Evolutionary conservation across 2,888 invertebrate genomes (phyloP).

Genomic region (Trachelus iudaicus): DNA sequence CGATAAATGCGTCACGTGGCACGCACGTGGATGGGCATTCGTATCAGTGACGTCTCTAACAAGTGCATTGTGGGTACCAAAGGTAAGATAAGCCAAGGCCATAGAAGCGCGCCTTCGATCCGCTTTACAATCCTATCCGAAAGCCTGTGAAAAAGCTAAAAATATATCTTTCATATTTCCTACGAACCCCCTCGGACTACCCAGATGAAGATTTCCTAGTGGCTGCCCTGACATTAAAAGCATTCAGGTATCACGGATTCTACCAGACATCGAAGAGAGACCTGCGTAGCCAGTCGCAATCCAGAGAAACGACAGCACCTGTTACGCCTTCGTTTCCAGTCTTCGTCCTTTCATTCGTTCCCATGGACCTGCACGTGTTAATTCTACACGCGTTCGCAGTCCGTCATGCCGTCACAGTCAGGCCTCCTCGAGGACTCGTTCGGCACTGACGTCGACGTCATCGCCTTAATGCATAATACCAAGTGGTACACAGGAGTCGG

Average conservation of each 20-base stretch:
- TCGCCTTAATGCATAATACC: slow-evolving; percentile 25
- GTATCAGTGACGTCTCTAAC: not conserved
- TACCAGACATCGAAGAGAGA: not conserved
- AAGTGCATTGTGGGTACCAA: not conserved
- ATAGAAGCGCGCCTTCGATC: not conserved
- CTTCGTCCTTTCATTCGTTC: slow-evolving; percentile 60
- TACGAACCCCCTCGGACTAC: no score
- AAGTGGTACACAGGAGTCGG: slow-evolving; percentile 8
- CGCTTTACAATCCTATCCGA: not conserved
- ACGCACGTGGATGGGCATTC: not conserved
- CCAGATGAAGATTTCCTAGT: no score
- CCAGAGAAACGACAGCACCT: not conserved
- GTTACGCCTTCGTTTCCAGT: slow-evolving; percentile 58
- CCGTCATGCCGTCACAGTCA: slow-evolving; percentile 34
- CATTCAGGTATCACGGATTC: not conserved
- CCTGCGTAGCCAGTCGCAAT: not conserved
- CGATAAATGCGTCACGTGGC: not conserved
- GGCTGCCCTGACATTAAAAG: not conserved
- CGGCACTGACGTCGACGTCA: slow-evolving; percentile 67
- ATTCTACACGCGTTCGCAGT: slow-evolving; percentile 48
- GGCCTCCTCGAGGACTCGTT: slow-evolving; percentile 65
- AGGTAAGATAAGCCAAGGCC: not conserved
- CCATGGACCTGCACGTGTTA: slow-evolving; percentile 62
- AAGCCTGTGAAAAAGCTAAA: not conserved
- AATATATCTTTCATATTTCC: not conserved